These are phyloP conservation scores for Neopelma chrysocephalum DNA, from an alignment of 2,797 vertebrate species.

Conservation along the genomic window DNA sequence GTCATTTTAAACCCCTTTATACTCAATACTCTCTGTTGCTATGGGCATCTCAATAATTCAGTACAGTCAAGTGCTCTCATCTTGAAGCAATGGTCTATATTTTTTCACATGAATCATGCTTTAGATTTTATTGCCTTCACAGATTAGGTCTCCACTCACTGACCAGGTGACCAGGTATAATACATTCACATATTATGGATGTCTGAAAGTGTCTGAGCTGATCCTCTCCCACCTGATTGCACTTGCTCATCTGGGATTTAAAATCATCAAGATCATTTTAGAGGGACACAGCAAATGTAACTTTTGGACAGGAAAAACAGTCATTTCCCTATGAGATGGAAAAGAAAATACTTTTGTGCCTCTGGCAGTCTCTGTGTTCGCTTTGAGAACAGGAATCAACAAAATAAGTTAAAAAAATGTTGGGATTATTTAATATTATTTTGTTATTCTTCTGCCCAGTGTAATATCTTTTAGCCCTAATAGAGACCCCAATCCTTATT, in stretches of 20 bases:
- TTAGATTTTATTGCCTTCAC: not conserved
- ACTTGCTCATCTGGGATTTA: not conserved
- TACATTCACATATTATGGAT: accelerated
- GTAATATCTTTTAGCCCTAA: not conserved
- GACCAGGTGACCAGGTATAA: not conserved
- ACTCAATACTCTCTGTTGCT: not conserved
- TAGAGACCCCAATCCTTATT: not conserved
- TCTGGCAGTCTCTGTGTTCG: not conserved
- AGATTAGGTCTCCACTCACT: not conserved
- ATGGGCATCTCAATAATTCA: not conserved
- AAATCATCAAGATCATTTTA: not conserved
- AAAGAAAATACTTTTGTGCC: not conserved
- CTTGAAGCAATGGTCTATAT: not conserved
- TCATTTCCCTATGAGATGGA: not conserved
- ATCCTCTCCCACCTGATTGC: not conserved
- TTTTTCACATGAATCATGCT: not conserved
- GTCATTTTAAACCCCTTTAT: not conserved
- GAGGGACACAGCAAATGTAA: not conserved
- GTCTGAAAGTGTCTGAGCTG: not conserved
- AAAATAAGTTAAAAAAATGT: not conserved
- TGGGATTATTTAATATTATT: not conserved
- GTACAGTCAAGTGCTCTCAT: not conserved
- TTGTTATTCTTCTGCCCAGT: not conserved
- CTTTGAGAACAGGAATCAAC: not conserved
- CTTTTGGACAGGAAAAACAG: not conserved